A percentile compares a stretch with the other conserved stretches of the same genome.
Evolutionary conservation across 2,888 invertebrate species (phyloP).

Genomic region (Eupithecia centaureata): DNA sequence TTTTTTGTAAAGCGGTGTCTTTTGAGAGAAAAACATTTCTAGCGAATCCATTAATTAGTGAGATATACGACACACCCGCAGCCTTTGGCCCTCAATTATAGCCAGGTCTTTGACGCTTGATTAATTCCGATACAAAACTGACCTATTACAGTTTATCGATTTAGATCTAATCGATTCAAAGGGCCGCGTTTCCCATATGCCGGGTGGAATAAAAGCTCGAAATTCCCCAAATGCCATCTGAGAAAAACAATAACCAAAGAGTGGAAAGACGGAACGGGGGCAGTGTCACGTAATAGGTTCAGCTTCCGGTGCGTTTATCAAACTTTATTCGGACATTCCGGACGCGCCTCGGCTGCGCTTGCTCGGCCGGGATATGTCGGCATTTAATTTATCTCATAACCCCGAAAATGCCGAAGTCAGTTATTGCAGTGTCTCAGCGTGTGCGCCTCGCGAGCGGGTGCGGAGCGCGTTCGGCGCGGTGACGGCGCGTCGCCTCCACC

Average conservation of each 20-base stretch:
- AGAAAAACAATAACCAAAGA: conserved; percentile 79
- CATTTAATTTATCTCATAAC: conserved; percentile 82
- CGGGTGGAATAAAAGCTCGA: conserved; percentile 67
- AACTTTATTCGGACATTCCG: conserved; percentile 82
- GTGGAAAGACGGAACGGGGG: conserved; percentile 70
- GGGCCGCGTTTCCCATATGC: conserved; percentile 77
- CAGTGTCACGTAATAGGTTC: conserved; percentile 79
- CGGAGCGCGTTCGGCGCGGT: conserved; percentile 17
- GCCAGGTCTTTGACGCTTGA: conserved; percentile 80
- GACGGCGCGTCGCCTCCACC: conserved; percentile 43
- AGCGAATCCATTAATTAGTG: conserved; percentile 82
- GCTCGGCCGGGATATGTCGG: conserved; percentile 73
- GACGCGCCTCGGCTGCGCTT: conserved; percentile 70
- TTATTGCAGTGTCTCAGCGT: conserved; percentile 72
- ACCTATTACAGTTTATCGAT: conserved; percentile 79
- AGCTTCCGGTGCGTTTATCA: conserved; percentile 82
- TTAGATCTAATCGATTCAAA: conserved; percentile 80
- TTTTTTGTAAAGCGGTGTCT: conserved; percentile 70
- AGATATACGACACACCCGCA: conserved; percentile 78
- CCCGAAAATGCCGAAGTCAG: conserved; percentile 75
- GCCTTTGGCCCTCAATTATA: conserved; percentile 75
- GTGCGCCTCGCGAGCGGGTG: conserved; percentile 61
- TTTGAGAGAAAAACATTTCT: conserved; percentile 76
- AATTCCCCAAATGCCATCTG: conserved; percentile 71
- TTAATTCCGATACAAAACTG: conserved; percentile 82